These are phyloP conservation scores for Pseudococcus viburni DNA, from an alignment of 2,888 invertebrate species.

Conservation along the genomic window DNA sequence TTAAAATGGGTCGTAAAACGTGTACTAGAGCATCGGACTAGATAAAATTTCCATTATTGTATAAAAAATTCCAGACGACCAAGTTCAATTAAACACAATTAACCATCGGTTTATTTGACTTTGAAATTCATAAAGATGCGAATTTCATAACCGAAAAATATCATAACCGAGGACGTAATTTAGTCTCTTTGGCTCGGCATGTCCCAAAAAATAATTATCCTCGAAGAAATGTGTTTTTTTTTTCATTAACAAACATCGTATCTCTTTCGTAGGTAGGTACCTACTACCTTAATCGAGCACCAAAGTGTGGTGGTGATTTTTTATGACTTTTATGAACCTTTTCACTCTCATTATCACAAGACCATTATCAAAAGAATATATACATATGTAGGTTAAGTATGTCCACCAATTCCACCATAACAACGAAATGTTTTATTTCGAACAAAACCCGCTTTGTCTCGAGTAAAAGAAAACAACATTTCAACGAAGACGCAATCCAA, in stretches of 20 bases:
- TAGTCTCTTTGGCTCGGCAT: too few species aligned
- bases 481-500: background rate
- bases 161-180: too few species aligned
- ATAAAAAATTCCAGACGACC: background rate
- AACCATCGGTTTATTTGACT: background rate
- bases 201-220: too few species aligned
- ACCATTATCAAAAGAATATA: conserved; percentile 27
- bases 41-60: too few species aligned
- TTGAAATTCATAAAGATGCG: background rate
- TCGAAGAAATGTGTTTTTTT: too few species aligned
- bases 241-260: too few species aligned
- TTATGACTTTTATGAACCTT: background rate
- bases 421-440: background rate
- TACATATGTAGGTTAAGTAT: background rate
- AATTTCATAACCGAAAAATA: background rate
- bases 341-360: conserved; percentile 25
- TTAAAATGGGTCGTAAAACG: too few species aligned
- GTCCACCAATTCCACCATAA: conserved; percentile 14
- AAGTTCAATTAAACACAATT: background rate
- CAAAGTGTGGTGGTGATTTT: background rate
- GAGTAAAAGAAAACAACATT: background rate
- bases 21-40: too few species aligned
- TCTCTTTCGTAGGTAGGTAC: too few species aligned
- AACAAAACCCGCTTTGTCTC: background rate
- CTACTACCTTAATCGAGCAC: too few species aligned